These are phyloP conservation scores for Coenonympha glycerion DNA, from an alignment of 2,888 invertebrate species.

Conservation along the genomic window DNA sequence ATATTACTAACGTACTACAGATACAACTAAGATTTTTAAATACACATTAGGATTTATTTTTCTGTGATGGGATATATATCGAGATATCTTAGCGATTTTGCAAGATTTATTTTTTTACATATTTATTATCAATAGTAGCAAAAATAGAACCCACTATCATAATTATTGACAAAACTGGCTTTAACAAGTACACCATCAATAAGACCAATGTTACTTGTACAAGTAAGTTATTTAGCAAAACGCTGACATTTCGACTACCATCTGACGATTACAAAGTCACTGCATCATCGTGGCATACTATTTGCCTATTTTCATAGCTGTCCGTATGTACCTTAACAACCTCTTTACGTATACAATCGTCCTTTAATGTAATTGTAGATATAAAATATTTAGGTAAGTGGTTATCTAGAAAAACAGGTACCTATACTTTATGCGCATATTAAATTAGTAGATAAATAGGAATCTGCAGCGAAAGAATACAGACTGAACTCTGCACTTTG, in stretches of 20 bases:
- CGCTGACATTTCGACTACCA: conserved; percentile 50
- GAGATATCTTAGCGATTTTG: no score
- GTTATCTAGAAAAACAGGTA: conserved; percentile 18
- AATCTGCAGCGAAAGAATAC: conserved; percentile 20
- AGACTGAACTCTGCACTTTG: conserved; percentile 41
- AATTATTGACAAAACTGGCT: background rate
- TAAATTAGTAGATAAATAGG: background rate
- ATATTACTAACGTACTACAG: no score
- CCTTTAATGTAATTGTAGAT: conserved; percentile 21
- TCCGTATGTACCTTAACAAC: conserved; percentile 11
- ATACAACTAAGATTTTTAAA: no score
- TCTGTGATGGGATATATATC: background rate
- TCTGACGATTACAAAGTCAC: conserved; percentile 43
- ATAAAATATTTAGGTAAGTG: conserved; percentile 21
- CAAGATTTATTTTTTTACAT: no score
- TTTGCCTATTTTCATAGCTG: conserved; percentile 44
- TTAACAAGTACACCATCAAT: background rate
- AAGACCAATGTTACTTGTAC: background rate
- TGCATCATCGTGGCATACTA: conserved; percentile 47
- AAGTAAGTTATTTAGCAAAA: conserved; percentile 42
- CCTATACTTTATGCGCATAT: conserved; percentile 4
- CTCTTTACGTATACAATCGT: conserved; percentile 21
- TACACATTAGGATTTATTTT: no score
- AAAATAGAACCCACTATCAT: no score
- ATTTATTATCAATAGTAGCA: no score